A percentile compares a stretch with the other conserved stretches of the same genome.
These are phyloP conservation scores for Protodeltote pygarga DNA, from an alignment of 2,888 invertebrate genomes.

Conservation along the genomic window DNA sequence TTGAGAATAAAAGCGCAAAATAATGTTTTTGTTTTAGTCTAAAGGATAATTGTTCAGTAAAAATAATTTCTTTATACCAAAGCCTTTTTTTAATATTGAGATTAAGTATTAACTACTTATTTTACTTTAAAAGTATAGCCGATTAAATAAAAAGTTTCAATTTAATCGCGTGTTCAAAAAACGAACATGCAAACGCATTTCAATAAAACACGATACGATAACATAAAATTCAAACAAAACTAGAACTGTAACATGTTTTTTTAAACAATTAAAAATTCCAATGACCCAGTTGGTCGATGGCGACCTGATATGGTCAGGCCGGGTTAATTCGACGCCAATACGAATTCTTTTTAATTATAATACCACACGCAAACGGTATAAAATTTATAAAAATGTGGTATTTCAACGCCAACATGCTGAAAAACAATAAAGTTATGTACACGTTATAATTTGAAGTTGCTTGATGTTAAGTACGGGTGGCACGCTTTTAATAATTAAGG, in stretches of 20 bases:
- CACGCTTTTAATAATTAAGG: no score
- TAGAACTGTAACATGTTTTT: constrained; percentile 4
- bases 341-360: constrained; percentile 29
- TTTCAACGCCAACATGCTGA: constrained; percentile 24
- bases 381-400: constrained; percentile 12
- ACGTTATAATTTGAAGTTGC: neutral
- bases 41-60: neutral
- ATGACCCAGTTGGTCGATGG: constrained; percentile 22
- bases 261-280: constrained; percentile 31
- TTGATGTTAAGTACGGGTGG: no score
- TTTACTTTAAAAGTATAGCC: constrained; percentile 4
- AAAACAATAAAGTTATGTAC: neutral
- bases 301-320: constrained; percentile 18
- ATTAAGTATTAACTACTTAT: constrained; percentile 6
- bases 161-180: constrained; percentile 33
- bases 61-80: neutral
- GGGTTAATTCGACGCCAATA: constrained; percentile 12
- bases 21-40: no score
- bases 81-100: no score
- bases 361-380: constrained; percentile 36
- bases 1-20: neutral
- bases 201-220: constrained; percentile 20
- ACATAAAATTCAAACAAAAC: constrained; percentile 7
- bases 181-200: constrained; percentile 26
- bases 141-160: constrained; percentile 14